Evolutionary conservation across 2,797 vertebrate genomes (phyloP), one percentile per base, ranked within the genome.

Genomic region (Mallotus villosus): DNA sequence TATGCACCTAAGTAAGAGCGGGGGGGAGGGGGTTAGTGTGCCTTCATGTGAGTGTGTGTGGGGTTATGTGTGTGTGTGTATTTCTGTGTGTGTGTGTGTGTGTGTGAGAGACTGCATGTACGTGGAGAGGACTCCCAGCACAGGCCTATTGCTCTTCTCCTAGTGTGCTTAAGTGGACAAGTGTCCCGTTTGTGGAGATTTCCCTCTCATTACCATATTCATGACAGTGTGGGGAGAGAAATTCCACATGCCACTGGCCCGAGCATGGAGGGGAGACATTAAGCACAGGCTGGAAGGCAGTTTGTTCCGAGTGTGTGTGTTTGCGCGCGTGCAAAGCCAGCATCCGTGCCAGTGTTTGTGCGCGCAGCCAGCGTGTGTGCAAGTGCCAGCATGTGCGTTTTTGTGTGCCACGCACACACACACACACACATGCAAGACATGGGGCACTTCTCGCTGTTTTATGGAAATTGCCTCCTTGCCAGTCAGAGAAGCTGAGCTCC

Each of bases 131-230:
- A 27, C 53, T 16, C 58, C 67, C 72, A 81, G 66, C n/a, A 57
- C 59, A 55, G 46, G 58, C 53, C 63, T 57, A 71, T 17, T 58
- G 55, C 67, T 74, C 70, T 71, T 93, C 88, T 82, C 85, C 87
- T 89, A 90, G 88, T 91, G 90, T 93, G 92, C 90, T 94, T 93
- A 93, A 94, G 89, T 93, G 93, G 94, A 93, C 92, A 93, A 93
- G 91, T 94, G 94, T 34, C 91, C 92, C 92, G 91, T 89, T 90
- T 90, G 86, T 91, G 34, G 71, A 92, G 91, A 95, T 95, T 94
- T 93, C 92, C 89, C 91, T 34, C 90, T 93, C 93, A 96, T 96
- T 95, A 95, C 90, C 94, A 95, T 95, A 95, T 93, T 95, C 92
- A 94, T 94, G 94, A 93, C 88, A 90, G 81, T 86, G 87, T 84